Evolutionary conservation across 30 jellyfish, hydroid and myxozoan genomes (phyloP), one percentile per base, ranked within the genome.

Genomic region (Aurelia sp.): DNA sequence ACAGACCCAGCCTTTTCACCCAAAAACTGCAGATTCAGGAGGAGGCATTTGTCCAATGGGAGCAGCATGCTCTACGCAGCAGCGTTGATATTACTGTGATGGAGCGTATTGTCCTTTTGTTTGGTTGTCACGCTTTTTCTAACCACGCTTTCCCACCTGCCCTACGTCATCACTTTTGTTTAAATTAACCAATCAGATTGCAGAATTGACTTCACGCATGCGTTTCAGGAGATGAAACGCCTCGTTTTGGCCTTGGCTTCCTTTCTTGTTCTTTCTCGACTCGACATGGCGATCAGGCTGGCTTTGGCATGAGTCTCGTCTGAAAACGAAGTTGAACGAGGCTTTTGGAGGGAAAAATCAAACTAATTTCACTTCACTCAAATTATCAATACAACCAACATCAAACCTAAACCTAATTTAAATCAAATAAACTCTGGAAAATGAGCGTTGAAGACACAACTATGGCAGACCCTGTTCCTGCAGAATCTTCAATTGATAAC

Each of bases 241-340:
- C 92, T 80, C 90, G 89, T 80, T 80, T 92, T 71, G 87, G 86
- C 97, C 72, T 82, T 67, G 75, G 63, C 97, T 80, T 80, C 90
- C 97, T 57, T 73, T 72, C 84, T 88, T 71, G 78, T 86, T 77
- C 55, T 44, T 44, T 44, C 55, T 44, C 55, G 55, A 44, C 97
- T 88, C 97, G 97, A 88, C 97, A 88, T 88, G 91, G 97, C 91
- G 97, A 85, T 85, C 70, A 75, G 97, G 90, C 85, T 85, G 85
- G 38, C 24, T 52, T 38, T 38, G 60, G 57, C 60, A 47, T 59
- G 89, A 88, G 97, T 78, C 97, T 88, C 91, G 89, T 77, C 91
- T 87, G 81, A 61, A 80, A 80, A 81, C 80, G 76, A 73, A 72
- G 91, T 76, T 67, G 90, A 65, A 64, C 88, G 91, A 82, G 91